Evolutionary conservation across 2,888 invertebrate genomes (phyloP).

Genomic region (Lepeophtheirus nordmannii): DNA sequence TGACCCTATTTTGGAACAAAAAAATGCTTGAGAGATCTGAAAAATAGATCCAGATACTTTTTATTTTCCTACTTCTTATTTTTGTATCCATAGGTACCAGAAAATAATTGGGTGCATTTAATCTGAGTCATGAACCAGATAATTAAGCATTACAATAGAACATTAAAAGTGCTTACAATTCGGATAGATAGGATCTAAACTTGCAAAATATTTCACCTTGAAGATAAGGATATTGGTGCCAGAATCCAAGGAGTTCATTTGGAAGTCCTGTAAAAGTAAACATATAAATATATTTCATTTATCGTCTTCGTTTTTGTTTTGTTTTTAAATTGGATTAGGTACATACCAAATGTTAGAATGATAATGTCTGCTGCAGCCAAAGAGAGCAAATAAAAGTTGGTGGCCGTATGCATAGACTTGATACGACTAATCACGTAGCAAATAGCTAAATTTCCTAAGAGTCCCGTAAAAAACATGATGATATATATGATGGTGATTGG

Average conservation of each 20-base stretch:
- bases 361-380: constrained; percentile 70
- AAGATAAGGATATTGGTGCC: constrained; percentile 76
- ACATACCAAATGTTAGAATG: constrained; percentile 64
- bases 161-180: not conserved
- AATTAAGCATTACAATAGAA: too few relatives aligned
- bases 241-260: constrained; percentile 62
- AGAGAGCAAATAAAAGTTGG: constrained; percentile 79
- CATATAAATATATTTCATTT: constrained; percentile 27
- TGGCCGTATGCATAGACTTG: constrained; percentile 68
- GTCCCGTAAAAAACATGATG: constrained; percentile 62
- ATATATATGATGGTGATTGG: constrained; percentile 54
- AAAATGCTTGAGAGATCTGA: too few relatives aligned
- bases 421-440: constrained; percentile 69
- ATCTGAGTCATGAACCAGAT: too few relatives aligned
- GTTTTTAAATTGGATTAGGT: too few relatives aligned
- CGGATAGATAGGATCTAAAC: constrained; percentile 44
- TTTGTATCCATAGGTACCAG: too few relatives aligned
- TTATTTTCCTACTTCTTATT: too few relatives aligned
- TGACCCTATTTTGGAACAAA: too few relatives aligned
- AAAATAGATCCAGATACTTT: too few relatives aligned
- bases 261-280: constrained; percentile 59
- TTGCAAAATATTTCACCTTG: constrained; percentile 66
- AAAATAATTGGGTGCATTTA: too few relatives aligned
- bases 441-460: constrained; percentile 65
- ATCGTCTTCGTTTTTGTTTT: too few relatives aligned